phyloP scores from a whole-genome alignment of 2,113 vertebrate species.

The Corythornis cristatus region DNA sequence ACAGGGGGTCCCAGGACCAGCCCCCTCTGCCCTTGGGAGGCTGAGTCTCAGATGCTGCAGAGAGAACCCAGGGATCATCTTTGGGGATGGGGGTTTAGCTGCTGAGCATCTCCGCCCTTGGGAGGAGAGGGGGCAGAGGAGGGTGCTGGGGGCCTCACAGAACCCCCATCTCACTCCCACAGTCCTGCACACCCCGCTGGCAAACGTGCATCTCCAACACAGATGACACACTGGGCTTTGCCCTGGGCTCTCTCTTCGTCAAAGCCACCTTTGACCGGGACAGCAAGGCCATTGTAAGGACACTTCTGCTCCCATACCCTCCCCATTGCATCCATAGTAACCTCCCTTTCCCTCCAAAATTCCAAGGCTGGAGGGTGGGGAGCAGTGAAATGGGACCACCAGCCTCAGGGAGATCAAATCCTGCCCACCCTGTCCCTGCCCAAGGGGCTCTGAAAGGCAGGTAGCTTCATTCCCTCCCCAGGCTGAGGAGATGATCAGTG shows the following conservation, averaged over 20 bases:
- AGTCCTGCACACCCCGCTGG: constrained; percentile 97
- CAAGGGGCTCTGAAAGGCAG: fast-evolving
- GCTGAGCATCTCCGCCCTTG: not conserved
- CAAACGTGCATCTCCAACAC: constrained; percentile 97
- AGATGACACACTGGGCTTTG: constrained; percentile 94
- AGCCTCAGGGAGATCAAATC: fast-evolving
- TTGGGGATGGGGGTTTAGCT: not conserved
- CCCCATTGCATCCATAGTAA: fast-evolving
- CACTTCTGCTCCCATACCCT: not conserved
- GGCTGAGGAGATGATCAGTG: constrained; percentile 95
- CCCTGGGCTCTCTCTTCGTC: constrained; percentile 93
- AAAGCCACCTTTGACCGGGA: constrained; percentile 94
- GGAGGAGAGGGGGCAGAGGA: not conserved
- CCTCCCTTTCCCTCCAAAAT: not conserved
- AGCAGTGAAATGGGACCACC: not conserved
- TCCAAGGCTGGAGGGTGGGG: not conserved
- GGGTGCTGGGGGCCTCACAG: not conserved
- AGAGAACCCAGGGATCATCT: not conserved
- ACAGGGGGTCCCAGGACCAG: fast-evolving
- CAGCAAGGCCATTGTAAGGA: constrained; percentile 94
- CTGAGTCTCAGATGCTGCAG: not conserved
- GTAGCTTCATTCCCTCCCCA: constrained; percentile 36
- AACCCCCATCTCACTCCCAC: not conserved
- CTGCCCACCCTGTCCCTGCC: not conserved
- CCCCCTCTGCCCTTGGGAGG: not conserved